Base-by-base conservation (phyloP, 2,797 vertebrate species). In the Sphenopsis melanotis region DNA sequence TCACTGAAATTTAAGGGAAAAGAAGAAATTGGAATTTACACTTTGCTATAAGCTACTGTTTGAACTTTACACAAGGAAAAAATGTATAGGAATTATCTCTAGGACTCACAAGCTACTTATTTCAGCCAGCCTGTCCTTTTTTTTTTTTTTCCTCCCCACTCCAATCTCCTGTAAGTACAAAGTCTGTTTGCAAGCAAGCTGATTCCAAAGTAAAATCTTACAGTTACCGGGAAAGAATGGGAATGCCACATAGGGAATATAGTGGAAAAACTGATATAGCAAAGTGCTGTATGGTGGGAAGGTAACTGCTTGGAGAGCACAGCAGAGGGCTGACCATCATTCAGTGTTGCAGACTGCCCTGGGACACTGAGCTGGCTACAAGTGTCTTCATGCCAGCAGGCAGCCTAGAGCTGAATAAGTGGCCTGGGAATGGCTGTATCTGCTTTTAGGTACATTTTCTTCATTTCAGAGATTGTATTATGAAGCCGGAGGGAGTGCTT, bases 401-500 rank as follows among this genome's bases (percentile, higher is more conserved):
- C 76, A 79, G 64, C 64, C 53, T 63, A 17, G 77, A 93, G 84
- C 68, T 83, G 69, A 89, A 69, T 46, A 82, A 89, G 82, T 57
- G 41, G 14, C 11, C 82, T 91, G 69, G 37, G 78, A 95, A 92
- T 4, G 29, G 46, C 80, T 83, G 36, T 37, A 68, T 91, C 61
- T 3, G 3, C 88, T 96, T 96, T 92, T 88, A 95, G 59, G 37
- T 78, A 72, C 15, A 5, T 92, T 97, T 96, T 96, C 61, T 91
- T 94, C 53, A 93, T 93, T 83, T 90, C 71, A 95, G 95, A 91
- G 52, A 87, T 87, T 86, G 26, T 53, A 34, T 76, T 91, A 87
- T 93, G 80, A 89, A 96, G 78, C 83, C 84, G 44, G 84, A 96
- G 89, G 70, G 78, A 90, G 74, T 93, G 83, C 89, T 90, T 92